Evolutionary conservation across 2,888 invertebrate genomes (phyloP), one percentile per base, ranked within the genome.

Genomic region (Andrena camellia): DNA sequence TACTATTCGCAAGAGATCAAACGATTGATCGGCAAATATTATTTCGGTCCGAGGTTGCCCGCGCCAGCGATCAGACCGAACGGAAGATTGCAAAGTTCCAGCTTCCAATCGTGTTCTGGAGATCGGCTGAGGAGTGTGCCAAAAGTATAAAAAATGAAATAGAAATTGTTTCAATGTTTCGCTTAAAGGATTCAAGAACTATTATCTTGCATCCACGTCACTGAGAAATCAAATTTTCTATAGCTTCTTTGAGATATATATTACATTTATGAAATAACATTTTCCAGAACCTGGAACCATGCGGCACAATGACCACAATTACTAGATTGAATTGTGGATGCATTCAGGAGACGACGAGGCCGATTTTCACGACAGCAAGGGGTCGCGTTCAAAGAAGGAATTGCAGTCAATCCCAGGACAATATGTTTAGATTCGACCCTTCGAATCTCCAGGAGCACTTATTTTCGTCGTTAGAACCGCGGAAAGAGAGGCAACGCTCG

Each of bases 261-360:
- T 42, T 13, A 42, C 42, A 42, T 42, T 42, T 42, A 13, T 42
- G 13, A 20, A 73, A 64, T 57, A 0, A 4, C 23, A 23, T 42
- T 63, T 85, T 80, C 23, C 79, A 92, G 91, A 81, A 81, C n/a
- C 33, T 90, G 63, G 90, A 91, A 59, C 85, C 89, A 0, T 91
- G 89, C 60, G 91, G 91, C 10, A 92, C 90, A 35, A 90, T 92
- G 89, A 92, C 91, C 35, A 91, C 90, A 6, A 91, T 90, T 72
- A 92, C 90, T 3, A 83, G 86, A 31, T 73, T 92, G 52, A 84
- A 91, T 76, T 92, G 92, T 67, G 92, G 92, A 6, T 92, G 91
- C 78, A 76, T 87, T 13, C 90, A 91, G 72, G 87, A 90, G 54
- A 89, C 89, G 2, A 90, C 81, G 0, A 90, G 89, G 17, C 90